Conservation (phyloP, 2,888 invertebrate genomes). For the Orchestes rusci region DNA sequence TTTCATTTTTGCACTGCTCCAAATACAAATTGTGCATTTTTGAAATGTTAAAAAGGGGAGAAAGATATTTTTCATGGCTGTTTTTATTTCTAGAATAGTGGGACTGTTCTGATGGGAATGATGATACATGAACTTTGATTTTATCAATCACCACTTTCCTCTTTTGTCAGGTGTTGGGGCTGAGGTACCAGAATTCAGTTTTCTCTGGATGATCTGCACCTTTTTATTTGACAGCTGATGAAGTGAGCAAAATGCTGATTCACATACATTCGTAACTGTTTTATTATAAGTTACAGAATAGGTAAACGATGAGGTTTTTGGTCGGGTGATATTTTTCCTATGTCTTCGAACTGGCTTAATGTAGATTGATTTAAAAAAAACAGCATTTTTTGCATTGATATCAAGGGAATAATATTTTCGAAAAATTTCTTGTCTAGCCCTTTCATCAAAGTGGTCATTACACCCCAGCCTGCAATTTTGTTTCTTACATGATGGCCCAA, state of each 20-base stretch:
- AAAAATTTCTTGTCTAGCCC: slow-evolving; percentile 3
- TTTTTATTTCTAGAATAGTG: slow-evolving; percentile 3
- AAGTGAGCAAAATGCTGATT: slow-evolving; percentile 1
- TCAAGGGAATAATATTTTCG: slow-evolving; percentile 3
- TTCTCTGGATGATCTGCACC: slow-evolving; percentile 4
- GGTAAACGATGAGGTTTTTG: slow-evolving; percentile 1
- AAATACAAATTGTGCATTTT: background rate
- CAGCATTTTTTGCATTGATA: slow-evolving; percentile 6
- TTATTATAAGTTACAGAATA: slow-evolving; percentile 6
- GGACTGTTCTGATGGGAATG: slow-evolving; percentile 18
- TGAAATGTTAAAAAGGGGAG: slow-evolving; percentile 11
- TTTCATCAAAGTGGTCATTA: no score
- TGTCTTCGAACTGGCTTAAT: slow-evolving; percentile 7
- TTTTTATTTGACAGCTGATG: slow-evolving; percentile 5
- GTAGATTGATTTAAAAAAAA: slow-evolving; percentile 1
- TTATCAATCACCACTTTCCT: slow-evolving; percentile 11
- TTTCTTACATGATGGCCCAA: background rate
- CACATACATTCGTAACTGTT: background rate
- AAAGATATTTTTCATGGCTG: slow-evolving; percentile 12
- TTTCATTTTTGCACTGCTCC: background rate
- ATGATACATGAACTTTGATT: slow-evolving; percentile 9
- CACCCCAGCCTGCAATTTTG: slow-evolving; percentile 3
- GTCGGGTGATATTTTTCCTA: background rate
- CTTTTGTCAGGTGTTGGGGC: slow-evolving; percentile 14
- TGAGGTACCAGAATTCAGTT: slow-evolving; percentile 11